These are phyloP conservation scores for Belonocnema kinseyi DNA, from an alignment of 1,140 invertebrate species.

Conservation along the genomic window DNA sequence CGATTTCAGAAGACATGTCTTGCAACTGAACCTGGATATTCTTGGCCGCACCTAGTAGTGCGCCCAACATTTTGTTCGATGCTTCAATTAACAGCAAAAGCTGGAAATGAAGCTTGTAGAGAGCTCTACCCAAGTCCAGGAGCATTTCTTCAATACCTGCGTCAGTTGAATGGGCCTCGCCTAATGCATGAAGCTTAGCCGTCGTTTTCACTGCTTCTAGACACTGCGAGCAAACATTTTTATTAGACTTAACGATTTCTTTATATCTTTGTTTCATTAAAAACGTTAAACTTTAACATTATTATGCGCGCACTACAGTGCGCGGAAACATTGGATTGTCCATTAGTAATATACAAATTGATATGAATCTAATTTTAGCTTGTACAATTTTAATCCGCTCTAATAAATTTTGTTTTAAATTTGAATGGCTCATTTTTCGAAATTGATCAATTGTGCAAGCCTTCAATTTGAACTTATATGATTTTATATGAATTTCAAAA, in stretches of 20 bases:
- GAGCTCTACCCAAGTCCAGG: constrained; percentile 85
- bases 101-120: constrained; percentile 97
- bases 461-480: too few species aligned
- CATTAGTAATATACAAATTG: too few species aligned
- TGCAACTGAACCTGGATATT: constrained; percentile 76
- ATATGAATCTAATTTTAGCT: too few species aligned
- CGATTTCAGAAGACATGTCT: constrained; percentile 78
- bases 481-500: background rate
- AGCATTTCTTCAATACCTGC: constrained; percentile 79
- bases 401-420: too few species aligned
- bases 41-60: constrained; percentile 77
- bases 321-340: too few species aligned
- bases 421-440: too few species aligned
- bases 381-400: too few species aligned
- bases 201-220: constrained; percentile 85
- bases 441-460: background rate
- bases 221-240: constrained; percentile 75
- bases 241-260: background rate
- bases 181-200: constrained; percentile 83
- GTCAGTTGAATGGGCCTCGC: constrained; percentile 78
- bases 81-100: constrained; percentile 92
- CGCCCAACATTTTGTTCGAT: constrained; percentile 90
- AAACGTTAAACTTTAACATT: too few species aligned
- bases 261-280: too few species aligned
- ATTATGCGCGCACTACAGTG: too few species aligned